phyloP scores from a whole-genome alignment of 2,888 invertebrate species.

The Eupeodes latifasciatus region DNA sequence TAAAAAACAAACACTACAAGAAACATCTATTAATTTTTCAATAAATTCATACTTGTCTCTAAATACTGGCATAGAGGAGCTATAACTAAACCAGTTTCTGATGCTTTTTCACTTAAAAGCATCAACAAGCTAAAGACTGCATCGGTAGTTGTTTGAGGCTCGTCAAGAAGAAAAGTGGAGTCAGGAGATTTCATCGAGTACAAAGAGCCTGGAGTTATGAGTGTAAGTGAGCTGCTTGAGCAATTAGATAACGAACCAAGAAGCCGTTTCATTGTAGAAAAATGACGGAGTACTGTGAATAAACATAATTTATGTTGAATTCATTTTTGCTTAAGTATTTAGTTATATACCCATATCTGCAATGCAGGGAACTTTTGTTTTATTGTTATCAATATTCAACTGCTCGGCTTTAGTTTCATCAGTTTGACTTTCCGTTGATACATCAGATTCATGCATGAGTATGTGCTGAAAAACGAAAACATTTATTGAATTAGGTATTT shows the following conservation, averaged over 20 bases:
- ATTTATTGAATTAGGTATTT: background rate
- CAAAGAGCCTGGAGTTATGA: slow-evolving; percentile 86
- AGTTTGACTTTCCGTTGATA: slow-evolving; percentile 87
- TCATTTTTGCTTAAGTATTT: background rate
- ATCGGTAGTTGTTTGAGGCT: slow-evolving; percentile 92
- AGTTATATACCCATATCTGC: slow-evolving; percentile 88
- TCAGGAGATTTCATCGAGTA: slow-evolving; percentile 81
- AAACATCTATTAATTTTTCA: background rate
- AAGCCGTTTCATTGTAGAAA: slow-evolving; percentile 92
- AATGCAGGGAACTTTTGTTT: slow-evolving; percentile 87
- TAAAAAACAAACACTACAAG: background rate
- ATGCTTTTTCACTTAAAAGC: slow-evolving; percentile 90
- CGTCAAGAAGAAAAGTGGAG: slow-evolving; percentile 83
- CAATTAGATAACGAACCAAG: slow-evolving; percentile 92
- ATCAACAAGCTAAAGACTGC: slow-evolving; percentile 94
- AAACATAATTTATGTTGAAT: slow-evolving; percentile 9
- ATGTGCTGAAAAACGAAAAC: slow-evolving; percentile 79
- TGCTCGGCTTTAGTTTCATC: slow-evolving; percentile 93
- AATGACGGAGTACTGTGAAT: slow-evolving; percentile 88
- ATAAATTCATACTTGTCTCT: slow-evolving; percentile 80
- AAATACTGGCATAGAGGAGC: slow-evolving; percentile 91
- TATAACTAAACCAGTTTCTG: slow-evolving; percentile 90
- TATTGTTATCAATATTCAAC: slow-evolving; percentile 84
- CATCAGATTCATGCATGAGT: slow-evolving; percentile 84
- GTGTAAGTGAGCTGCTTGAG: slow-evolving; percentile 88